Evolutionary conservation across 1,140 invertebrate genomes (phyloP).

Genomic region (Tetramorium parvispinum): DNA sequence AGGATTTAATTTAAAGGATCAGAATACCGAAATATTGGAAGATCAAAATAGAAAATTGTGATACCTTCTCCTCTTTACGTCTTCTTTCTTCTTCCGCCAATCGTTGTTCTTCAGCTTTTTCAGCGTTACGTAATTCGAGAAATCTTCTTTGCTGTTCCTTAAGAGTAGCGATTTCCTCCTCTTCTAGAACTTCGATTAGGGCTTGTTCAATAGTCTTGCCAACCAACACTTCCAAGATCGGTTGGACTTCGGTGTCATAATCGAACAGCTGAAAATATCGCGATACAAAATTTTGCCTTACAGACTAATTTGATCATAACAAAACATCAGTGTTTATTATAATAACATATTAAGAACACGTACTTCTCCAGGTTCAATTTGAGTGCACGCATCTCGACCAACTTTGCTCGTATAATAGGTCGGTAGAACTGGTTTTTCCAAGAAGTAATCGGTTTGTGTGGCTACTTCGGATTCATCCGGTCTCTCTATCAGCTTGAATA

Average conservation of each 20-base stretch:
- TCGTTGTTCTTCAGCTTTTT: slow-evolving; percentile 91
- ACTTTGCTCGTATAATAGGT: slow-evolving; percentile 91
- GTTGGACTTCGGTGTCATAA: slow-evolving; percentile 95
- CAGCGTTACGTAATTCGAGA: slow-evolving; percentile 91
- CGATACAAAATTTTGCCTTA: neutral
- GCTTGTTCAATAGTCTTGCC: slow-evolving; percentile 95
- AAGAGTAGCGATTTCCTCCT: slow-evolving; percentile 91
- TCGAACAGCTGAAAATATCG: slow-evolving; percentile 89
- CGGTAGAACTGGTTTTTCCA: slow-evolving; percentile 92
- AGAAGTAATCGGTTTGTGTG: slow-evolving; percentile 94
- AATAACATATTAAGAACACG: slow-evolving; percentile 76
- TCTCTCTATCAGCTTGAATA: slow-evolving; percentile 88
- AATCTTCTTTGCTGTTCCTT: slow-evolving; percentile 92
- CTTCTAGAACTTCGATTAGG: slow-evolving; percentile 92
- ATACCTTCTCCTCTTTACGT: slow-evolving; percentile 87
- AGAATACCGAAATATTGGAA: neutral
- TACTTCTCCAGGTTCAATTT: slow-evolving; percentile 95
- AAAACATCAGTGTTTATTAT: neutral
- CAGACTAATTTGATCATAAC: neutral
- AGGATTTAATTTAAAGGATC: neutral
- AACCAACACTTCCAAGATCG: slow-evolving; percentile 94
- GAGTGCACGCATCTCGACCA: slow-evolving; percentile 92
- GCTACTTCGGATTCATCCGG: slow-evolving; percentile 90
- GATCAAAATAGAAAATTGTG: neutral
- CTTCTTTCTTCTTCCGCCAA: slow-evolving; percentile 91